Evolutionary conservation across 2,797 vertebrate species (phyloP), one percentile per base, ranked within the genome.

Genomic region (Spondyliosoma cantharus): DNA sequence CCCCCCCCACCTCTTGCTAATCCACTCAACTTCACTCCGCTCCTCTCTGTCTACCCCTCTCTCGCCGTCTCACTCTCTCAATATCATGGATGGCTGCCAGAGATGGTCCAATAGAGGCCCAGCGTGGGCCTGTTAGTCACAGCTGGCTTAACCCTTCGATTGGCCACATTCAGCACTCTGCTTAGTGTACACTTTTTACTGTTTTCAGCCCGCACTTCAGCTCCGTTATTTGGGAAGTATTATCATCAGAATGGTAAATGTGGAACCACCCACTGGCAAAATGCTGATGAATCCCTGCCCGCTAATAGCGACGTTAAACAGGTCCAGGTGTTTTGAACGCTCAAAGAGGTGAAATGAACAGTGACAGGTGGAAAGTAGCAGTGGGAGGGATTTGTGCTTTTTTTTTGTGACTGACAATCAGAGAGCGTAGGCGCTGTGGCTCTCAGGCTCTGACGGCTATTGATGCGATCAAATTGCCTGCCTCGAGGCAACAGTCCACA

Each of bases 121-220:
- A 86, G 88, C 69, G 4, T 87, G 89, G 85, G 79, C 69, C 86
- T 79, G 85, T 92, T 93, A 93, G 89, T 90, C 90, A 89, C 90
- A 93, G 91, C 88, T 90, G 91, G 87, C 86, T 87, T 91, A 93
- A 90, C 87, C 87, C 82, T 88, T 89, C 69, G 64, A 86, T 85
- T 89, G 86, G 78, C 85, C 81, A 71, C 69, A 49, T 78, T 86
- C 82, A 84, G 83, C 81, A 72, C 76, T 86, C 79, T 84, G 86
- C 82, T 88, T 84, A 81, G 74, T 85, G 73, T 80, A 73, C 76
- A 45, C 20, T 82, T 86, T 88, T 75, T 54, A 42, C 60, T 43
- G 49, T 45, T 81, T 84, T 49, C 43, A 50, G 42, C n/a, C 43
- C 16, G 60, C 73, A 48, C 73, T 71, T 72, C 71, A 46, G 61